These are phyloP conservation scores for Catharus ustulatus DNA, from an alignment of 2,797 vertebrate genomes.

Conservation along the genomic window DNA sequence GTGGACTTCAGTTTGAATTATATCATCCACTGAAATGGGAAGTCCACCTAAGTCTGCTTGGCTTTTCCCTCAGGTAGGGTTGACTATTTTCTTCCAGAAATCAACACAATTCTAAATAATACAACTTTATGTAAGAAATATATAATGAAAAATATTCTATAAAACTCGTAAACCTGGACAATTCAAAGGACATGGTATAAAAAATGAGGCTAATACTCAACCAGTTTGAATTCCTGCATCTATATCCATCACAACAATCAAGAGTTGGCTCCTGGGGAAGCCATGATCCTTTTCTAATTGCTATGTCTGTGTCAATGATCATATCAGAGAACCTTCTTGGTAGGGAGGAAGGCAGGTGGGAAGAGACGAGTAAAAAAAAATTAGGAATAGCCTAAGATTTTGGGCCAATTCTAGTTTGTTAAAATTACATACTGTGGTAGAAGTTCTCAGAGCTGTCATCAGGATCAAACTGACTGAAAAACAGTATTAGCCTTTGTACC, in stretches of 20 bases:
- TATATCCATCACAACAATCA: fast-evolving
- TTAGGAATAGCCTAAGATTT: neutral
- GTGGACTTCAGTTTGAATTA: neutral
- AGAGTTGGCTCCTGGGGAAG: neutral
- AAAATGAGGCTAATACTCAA: neutral
- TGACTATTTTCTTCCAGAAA: neutral
- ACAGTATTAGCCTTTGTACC: neutral
- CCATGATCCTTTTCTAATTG: neutral
- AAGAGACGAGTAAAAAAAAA: neutral
- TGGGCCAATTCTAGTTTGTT: neutral
- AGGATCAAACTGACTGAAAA: neutral
- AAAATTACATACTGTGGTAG: neutral
- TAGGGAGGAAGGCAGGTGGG: neutral
- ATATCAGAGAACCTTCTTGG: neutral
- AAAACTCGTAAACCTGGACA: neutral
- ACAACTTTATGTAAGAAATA: neutral
- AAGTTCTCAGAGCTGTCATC: neutral
- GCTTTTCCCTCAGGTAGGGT: neutral
- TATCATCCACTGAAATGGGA: neutral
- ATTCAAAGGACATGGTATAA: neutral
- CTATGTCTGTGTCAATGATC: fast-evolving
- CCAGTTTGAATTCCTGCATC: neutral
- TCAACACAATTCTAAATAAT: neutral
- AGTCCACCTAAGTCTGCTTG: neutral
- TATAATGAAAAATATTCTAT: neutral